phyloP scores from a whole-genome alignment of 2,797 vertebrate species.

The Limnodromus scolopaceus region DNA sequence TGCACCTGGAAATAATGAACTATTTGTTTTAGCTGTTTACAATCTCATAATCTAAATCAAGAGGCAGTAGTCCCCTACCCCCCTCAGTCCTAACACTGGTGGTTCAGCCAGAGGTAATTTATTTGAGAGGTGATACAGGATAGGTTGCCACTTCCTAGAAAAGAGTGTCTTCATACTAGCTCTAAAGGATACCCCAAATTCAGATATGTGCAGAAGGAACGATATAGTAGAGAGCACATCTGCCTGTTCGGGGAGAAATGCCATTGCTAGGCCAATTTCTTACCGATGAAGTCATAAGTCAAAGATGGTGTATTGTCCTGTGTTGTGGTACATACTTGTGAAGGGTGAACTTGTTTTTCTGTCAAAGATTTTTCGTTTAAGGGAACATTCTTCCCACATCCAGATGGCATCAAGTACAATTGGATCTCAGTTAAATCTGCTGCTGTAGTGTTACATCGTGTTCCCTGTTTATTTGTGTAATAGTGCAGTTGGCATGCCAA shows the following conservation, averaged over 20 bases:
- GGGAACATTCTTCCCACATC: constrained; percentile 32
- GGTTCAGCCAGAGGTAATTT: background rate
- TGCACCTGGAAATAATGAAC: background rate
- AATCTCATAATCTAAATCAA: background rate
- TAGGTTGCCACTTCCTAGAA: background rate
- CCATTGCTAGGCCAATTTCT: background rate
- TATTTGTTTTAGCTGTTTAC: background rate
- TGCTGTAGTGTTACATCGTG: background rate
- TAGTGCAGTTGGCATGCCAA: accelerated
- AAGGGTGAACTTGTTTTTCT: constrained; percentile 32
- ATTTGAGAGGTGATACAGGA: background rate
- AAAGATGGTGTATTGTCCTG: background rate
- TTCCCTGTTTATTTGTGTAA: constrained; percentile 35
- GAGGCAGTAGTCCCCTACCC: background rate
- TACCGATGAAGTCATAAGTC: background rate
- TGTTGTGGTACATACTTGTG: background rate
- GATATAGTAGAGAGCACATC: background rate
- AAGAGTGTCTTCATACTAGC: background rate
- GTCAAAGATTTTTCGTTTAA: background rate
- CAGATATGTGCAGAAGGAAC: background rate
- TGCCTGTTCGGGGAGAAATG: background rate
- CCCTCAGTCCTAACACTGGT: background rate
- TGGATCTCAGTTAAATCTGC: constrained; percentile 27
- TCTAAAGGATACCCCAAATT: background rate
- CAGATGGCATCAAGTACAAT: constrained; percentile 12